These are phyloP conservation scores for Cremastobaeus sp. DNA, from an alignment of 2,888 invertebrate species.

Conservation along the genomic window DNA sequence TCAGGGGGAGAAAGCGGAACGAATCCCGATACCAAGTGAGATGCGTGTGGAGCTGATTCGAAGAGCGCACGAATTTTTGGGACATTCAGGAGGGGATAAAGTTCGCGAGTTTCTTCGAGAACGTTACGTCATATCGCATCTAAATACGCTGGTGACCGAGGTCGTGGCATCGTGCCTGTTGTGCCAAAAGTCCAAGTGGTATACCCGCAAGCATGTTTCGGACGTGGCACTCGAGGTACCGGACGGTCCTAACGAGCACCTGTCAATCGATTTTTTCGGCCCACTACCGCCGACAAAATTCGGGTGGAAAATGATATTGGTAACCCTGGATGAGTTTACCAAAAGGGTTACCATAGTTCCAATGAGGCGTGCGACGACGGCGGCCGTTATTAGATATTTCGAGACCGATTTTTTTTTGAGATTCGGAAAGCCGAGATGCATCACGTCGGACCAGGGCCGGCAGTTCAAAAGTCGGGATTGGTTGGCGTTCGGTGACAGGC, in stretches of 20 bases:
- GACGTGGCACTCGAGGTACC: neutral
- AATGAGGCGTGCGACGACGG: neutral
- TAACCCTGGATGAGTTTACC: constrained; percentile 10
- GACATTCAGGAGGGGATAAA: neutral
- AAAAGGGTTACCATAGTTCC: neutral
- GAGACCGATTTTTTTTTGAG: neutral
- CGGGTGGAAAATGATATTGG: constrained; percentile 12
- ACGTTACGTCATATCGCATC: neutral
- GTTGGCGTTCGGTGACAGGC: neutral
- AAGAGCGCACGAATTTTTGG: neutral
- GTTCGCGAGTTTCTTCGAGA: neutral
- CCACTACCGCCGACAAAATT: constrained; percentile 2
- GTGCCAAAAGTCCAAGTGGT: constrained; percentile 8
- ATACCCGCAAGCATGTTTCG: neutral
- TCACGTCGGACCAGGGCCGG: neutral
- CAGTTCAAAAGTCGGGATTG: constrained; percentile 3
- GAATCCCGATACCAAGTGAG: neutral
- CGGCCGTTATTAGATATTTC: neutral
- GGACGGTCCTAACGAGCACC: neutral
- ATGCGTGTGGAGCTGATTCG: neutral
- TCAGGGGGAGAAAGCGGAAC: neutral
- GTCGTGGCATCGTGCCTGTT: neutral
- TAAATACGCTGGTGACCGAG: neutral
- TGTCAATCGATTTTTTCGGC: constrained; percentile 9
- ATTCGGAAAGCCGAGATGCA: neutral